Conservation (phyloP, 2,888 invertebrate genomes). For the Cyaniris semiargus region DNA sequence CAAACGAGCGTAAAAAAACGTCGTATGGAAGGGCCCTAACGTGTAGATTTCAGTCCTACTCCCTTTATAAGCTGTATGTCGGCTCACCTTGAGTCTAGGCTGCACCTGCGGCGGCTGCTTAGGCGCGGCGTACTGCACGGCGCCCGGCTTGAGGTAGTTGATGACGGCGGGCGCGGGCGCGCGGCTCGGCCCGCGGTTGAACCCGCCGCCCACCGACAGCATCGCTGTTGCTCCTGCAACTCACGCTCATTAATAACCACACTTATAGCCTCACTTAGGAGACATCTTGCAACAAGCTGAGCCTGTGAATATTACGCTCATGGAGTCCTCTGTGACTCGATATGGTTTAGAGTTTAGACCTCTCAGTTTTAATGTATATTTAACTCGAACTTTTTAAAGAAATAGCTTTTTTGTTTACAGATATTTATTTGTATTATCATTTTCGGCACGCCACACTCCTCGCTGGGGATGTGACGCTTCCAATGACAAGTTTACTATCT, state of each 20-base stretch:
- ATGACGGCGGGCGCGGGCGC: conserved; percentile 72
- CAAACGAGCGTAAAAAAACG: no score
- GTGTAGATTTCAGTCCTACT: not conserved
- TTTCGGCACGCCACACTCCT: conserved; percentile 28
- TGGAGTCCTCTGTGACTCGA: no score
- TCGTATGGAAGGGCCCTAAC: no score
- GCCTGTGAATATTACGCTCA: no score
- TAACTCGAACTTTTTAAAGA: no score
- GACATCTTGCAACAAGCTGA: no score
- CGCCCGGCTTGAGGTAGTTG: conserved; percentile 68
- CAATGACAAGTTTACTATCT: conserved; percentile 56
- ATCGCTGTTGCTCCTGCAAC: conserved; percentile 65
- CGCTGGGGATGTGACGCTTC: conserved; percentile 53
- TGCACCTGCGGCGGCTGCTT: conserved; percentile 57
- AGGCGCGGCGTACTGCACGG: conserved; percentile 67
- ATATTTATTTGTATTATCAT: conserved; percentile 13
- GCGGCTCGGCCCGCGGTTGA: conserved; percentile 60
- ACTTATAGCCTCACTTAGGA: no score
- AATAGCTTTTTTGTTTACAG: not conserved
- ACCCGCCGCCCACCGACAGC: conserved; percentile 73
- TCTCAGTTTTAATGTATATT: no score
- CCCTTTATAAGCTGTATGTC: not conserved
- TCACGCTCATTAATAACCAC: not conserved
- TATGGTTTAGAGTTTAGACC: no score
- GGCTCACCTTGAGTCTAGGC: conserved; percentile 67